Evolutionary conservation across 2,797 vertebrate genomes (phyloP).

Genomic region (Siniperca scherzeri): DNA sequence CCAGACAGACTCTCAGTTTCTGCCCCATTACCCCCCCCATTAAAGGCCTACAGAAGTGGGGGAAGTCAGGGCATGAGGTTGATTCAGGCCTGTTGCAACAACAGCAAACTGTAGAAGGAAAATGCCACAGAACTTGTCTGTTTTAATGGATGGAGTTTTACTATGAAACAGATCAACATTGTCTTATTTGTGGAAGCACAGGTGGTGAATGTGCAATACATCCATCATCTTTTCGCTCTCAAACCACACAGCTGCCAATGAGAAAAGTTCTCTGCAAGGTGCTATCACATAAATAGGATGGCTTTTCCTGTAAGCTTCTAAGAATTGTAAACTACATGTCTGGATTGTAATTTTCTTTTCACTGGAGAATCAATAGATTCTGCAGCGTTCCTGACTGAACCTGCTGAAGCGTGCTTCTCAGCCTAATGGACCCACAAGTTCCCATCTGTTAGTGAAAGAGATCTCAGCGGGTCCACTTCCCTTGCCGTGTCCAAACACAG

Average conservation of each 20-base stretch:
- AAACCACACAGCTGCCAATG: slow-evolving; percentile 28
- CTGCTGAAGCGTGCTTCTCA: slow-evolving; percentile 75
- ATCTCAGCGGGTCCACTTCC: slow-evolving; percentile 71
- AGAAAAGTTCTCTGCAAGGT: slow-evolving; percentile 34
- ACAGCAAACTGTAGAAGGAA: slow-evolving; percentile 1
- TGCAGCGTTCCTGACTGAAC: slow-evolving; percentile 78
- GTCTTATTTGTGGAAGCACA: slow-evolving; percentile 61
- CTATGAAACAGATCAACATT: slow-evolving; percentile 46
- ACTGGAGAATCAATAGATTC: slow-evolving; percentile 80
- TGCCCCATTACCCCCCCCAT: slow-evolving; percentile 75
- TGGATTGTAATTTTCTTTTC: slow-evolving; percentile 81
- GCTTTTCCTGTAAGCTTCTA: slow-evolving; percentile 51
- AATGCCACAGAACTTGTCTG: slow-evolving; percentile 4
- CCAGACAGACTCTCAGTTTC: slow-evolving; percentile 70
- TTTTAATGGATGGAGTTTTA: slow-evolving; percentile 60
- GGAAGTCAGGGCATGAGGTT: slow-evolving; percentile 24
- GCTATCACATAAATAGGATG: slow-evolving; percentile 53
- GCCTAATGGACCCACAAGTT: slow-evolving; percentile 84
- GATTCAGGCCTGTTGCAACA: slow-evolving; percentile 37
- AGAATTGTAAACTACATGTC: slow-evolving; percentile 80
- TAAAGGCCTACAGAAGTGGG: slow-evolving; percentile 46
- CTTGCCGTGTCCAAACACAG: slow-evolving; percentile 57
- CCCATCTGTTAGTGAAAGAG: slow-evolving; percentile 84
- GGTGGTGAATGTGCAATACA: slow-evolving; percentile 63
- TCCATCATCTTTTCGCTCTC: slow-evolving; percentile 62